These are phyloP conservation scores for Leistus spinibarbis DNA, from an alignment of 2,888 invertebrate species.

Conservation along the genomic window DNA sequence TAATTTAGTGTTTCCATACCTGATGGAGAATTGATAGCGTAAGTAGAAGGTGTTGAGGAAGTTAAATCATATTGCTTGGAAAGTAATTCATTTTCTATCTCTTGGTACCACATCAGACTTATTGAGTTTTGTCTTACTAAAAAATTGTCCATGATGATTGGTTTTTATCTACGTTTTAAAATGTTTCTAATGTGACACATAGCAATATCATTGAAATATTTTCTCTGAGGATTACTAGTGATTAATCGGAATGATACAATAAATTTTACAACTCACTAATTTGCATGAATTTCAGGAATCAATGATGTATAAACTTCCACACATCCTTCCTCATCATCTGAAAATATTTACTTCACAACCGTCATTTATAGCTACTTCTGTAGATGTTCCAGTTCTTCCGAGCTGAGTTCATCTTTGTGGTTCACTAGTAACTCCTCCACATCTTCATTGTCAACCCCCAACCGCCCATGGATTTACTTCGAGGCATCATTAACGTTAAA, in stretches of 20 bases:
- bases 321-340: conserved; percentile 36
- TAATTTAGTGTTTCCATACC: no score
- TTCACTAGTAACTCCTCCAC: conserved; percentile 42
- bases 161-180: no score
- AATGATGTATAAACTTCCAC: conserved; percentile 36
- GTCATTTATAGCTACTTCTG: conserved; percentile 36
- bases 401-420: conserved; percentile 35
- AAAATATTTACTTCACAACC: conserved; percentile 36
- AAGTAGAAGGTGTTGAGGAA: no score
- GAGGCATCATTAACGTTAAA: conserved; percentile 42
- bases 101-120: no score
- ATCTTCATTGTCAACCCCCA: conserved; percentile 43
- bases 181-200: no score
- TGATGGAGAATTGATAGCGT: no score
- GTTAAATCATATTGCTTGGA: no score
- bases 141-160: no score
- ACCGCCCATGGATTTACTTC: conserved; percentile 43
- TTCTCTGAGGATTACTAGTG: conserved; percentile 28
- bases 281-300: conserved; percentile 33
- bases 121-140: no score
- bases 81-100: no score
- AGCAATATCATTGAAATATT: no score
- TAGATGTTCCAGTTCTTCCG: conserved; percentile 14
- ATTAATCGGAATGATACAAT: conserved; percentile 36
- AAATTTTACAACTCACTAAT: conserved; percentile 24